A percentile compares a stretch with the other conserved stretches of the same genome.
phyloP scores from a whole-genome alignment of 2,888 invertebrate species.

The Conomelus anceps region DNA sequence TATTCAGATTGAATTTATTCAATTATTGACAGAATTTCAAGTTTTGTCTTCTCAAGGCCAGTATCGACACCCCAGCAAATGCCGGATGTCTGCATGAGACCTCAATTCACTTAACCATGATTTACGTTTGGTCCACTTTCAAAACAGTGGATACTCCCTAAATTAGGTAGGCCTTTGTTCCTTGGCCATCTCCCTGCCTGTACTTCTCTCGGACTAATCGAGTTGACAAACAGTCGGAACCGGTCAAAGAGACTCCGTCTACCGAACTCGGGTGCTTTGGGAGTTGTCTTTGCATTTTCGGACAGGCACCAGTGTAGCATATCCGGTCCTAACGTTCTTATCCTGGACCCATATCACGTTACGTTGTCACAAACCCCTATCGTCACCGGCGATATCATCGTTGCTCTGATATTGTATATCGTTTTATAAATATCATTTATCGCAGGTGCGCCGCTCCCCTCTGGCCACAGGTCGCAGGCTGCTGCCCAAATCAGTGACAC shows the following conservation, averaged over 20 bases:
- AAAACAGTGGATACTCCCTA: no score
- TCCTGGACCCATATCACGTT: neutral
- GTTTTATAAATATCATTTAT: neutral
- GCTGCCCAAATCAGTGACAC: neutral
- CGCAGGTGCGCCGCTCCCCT: neutral
- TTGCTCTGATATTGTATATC: no score
- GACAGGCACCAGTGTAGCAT: no score
- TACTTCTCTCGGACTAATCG: neutral
- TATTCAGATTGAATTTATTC: no score
- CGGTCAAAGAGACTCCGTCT: neutral
- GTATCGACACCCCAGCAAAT: no score
- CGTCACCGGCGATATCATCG: neutral
- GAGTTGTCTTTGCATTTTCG: neutral
- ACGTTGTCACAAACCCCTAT: neutral
- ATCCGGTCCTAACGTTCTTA: no score
- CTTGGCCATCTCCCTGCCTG: neutral
- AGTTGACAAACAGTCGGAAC: neutral
- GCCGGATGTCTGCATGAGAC: neutral
- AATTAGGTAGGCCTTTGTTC: neutral
- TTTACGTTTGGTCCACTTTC: neutral
- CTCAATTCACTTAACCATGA: neutral
- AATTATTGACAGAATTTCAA: no score
- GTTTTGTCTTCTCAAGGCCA: no score
- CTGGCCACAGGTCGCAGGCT: no score
- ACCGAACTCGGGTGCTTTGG: no score